Evolutionary conservation across 2,113 vertebrate genomes (phyloP), one percentile per base, ranked within the genome.

Genomic region (Pseudorectes ferrugineus): DNA sequence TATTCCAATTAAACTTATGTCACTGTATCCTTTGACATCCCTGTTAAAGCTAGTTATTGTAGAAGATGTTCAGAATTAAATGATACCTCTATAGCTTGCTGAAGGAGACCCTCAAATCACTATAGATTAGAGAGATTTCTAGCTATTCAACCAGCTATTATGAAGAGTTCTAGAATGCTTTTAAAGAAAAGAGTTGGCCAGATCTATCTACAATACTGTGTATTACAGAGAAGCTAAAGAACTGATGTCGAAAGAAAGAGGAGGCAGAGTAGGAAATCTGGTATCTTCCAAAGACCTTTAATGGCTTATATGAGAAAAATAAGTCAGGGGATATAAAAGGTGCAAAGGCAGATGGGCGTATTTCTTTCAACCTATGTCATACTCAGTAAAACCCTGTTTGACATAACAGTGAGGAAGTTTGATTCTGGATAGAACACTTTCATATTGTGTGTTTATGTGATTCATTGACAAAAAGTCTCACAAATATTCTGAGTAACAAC

Each of bases 41-140:
- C 11, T 57, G 61, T 81, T 81, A 82, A 82, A 71, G 49, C 9
- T 24, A 85, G 17, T 35, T 57, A 76, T 14, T 29, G 7, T 29
- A 82, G 38, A 61, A 85, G 33, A 55, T 24, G 74, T 7, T 76
- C n/a, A 89, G 35, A 85, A 82, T 79, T 63, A 92, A 65, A 57
- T 58, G 21, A 62, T 29, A 65, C 4, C 57, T 46, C 55, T 74
- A 40, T 9, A 65, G 38, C 16, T 66, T 23, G 51, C 8, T 72
- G 87, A 91, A 75, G 26, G 4, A 67, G 17, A 82, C 8, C 18
- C 8, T 55, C 18, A 74, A 71, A 87, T 63, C 40, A 67, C 36
- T 55, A 42, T 0, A 51, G 15, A 66, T 58, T 36, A 85, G 54
- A 70, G 26, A 65, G 20, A n/a, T 54, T 31, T 61, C 42, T 20